A percentile compares a stretch with the other conserved stretches of the same genome.
phyloP scores from a whole-genome alignment of 2,888 invertebrate genomes.

The Brachylomia viminalis region DNA sequence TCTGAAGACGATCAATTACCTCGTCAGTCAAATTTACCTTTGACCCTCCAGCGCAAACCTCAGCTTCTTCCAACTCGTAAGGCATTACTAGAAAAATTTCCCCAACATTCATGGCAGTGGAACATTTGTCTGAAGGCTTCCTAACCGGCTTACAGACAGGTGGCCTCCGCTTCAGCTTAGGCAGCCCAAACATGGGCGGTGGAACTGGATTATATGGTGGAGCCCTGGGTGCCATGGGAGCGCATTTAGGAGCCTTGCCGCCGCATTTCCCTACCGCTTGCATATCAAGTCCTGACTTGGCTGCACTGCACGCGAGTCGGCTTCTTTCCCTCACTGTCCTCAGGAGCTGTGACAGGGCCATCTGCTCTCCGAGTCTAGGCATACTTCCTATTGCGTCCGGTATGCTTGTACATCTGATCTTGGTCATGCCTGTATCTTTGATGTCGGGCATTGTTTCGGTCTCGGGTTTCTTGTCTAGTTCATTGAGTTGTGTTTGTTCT shows the following conservation, averaged over 20 bases:
- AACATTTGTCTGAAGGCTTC: slow-evolving; percentile 36
- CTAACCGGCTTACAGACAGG: slow-evolving; percentile 12
- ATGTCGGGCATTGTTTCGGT: not conserved
- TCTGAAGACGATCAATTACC: slow-evolving; percentile 47
- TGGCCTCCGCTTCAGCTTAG: slow-evolving; percentile 38
- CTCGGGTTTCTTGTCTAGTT: not conserved
- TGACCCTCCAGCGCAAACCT: not conserved
- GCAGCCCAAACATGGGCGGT: slow-evolving; percentile 40
- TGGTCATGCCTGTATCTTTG: not conserved
- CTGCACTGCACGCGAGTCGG: slow-evolving; percentile 36
- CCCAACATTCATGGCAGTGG: not conserved
- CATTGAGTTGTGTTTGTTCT: not conserved
- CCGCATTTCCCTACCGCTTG: slow-evolving; percentile 18
- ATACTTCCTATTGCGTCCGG: slow-evolving; percentile 27
- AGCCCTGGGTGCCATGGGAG: slow-evolving; percentile 37
- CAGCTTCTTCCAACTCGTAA: slow-evolving; percentile 14
- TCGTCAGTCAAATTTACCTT: slow-evolving; percentile 50
- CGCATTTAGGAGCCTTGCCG: slow-evolving; percentile 15
- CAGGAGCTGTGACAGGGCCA: slow-evolving; percentile 77
- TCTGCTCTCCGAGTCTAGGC: slow-evolving; percentile 56
- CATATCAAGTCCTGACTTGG: not conserved
- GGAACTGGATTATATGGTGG: slow-evolving; percentile 36
- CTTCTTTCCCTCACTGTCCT: slow-evolving; percentile 74
- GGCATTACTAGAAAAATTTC: not conserved
- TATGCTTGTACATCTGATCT: not conserved